Percentiles rank a stretch among this genome's conserved stretches.
Conservation (phyloP, 1,140 invertebrate species). For the Hylyphantes graminicola region DNA sequence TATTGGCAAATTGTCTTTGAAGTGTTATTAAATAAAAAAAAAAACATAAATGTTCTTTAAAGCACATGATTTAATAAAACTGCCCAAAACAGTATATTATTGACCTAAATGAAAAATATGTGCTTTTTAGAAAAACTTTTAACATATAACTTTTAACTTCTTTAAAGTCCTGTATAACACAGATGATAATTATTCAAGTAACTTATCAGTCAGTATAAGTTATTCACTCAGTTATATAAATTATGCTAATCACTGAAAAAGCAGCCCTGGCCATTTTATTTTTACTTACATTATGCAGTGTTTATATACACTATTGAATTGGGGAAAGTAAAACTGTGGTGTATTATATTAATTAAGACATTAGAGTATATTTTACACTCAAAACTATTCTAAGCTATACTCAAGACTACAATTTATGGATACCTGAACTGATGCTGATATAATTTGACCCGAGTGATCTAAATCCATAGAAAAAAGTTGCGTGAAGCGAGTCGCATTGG, state of each 20-base stretch:
- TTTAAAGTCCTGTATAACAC: too few species aligned
- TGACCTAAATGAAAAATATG: neutral
- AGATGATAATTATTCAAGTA: too few species aligned
- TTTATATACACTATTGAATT: too few species aligned
- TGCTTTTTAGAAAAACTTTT: too few species aligned
- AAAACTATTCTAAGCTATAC: neutral
- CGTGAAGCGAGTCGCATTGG: slow-evolving; percentile 88
- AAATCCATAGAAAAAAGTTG: slow-evolving; percentile 91
- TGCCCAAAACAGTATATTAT: neutral
- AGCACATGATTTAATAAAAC: neutral
- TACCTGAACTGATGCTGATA: slow-evolving; percentile 88
- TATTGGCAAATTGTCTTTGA: neutral
- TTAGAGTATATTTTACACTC: neutral
- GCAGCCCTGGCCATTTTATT: too few species aligned
- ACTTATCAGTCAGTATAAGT: too few species aligned
- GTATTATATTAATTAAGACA: neutral
- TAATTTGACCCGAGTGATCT: slow-evolving; percentile 88
- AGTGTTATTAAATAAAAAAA: neutral
- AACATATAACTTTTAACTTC: too few species aligned
- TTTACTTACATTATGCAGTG: too few species aligned
- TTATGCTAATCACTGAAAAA: too few species aligned
- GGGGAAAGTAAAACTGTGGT: too few species aligned
- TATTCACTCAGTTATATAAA: too few species aligned
- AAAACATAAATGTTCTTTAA: neutral
- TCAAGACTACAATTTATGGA: slow-evolving; percentile 49